These are phyloP conservation scores for Aspidiotus destructor DNA, from an alignment of 2,888 invertebrate genomes.

Conservation along the genomic window DNA sequence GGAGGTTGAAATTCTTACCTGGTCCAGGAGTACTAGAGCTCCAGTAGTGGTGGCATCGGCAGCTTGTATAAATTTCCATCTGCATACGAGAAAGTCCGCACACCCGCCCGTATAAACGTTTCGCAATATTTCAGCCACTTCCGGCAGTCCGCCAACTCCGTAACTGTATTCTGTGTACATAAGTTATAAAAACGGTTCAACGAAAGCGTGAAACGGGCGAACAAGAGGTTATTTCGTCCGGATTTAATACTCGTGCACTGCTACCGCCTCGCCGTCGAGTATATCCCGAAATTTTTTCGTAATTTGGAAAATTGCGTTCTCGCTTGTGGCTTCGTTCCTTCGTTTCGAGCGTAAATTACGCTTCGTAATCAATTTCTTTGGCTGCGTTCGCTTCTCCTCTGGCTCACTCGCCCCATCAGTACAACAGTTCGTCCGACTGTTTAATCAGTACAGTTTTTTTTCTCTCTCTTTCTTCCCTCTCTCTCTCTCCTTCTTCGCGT, in stretches of 20 bases:
- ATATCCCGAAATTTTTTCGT: background rate
- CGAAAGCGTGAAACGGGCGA: too few species aligned
- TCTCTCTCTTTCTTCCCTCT: too few species aligned
- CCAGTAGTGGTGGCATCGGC: too few species aligned
- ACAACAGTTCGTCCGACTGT: background rate
- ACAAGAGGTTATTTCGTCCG: too few species aligned
- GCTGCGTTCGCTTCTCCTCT: background rate
- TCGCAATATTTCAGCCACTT: background rate
- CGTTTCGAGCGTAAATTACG: slow-evolving; percentile 2
- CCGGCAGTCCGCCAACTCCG: background rate
- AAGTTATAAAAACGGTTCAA: background rate
- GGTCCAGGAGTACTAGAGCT: background rate
- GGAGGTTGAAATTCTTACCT: background rate
- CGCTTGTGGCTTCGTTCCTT: background rate
- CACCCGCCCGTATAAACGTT: background rate
- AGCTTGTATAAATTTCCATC: background rate
- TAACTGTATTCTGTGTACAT: background rate
- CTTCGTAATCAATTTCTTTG: background rate
- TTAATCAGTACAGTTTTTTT: too few species aligned
- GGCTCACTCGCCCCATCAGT: background rate
- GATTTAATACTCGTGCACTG: too few species aligned
- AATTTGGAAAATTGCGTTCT: background rate
- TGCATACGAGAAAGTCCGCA: background rate
- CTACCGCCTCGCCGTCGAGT: background rate
- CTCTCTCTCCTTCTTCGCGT: too few species aligned